Conservation (phyloP, 2,797 vertebrate species). For the Phalanger gymnotis region DNA sequence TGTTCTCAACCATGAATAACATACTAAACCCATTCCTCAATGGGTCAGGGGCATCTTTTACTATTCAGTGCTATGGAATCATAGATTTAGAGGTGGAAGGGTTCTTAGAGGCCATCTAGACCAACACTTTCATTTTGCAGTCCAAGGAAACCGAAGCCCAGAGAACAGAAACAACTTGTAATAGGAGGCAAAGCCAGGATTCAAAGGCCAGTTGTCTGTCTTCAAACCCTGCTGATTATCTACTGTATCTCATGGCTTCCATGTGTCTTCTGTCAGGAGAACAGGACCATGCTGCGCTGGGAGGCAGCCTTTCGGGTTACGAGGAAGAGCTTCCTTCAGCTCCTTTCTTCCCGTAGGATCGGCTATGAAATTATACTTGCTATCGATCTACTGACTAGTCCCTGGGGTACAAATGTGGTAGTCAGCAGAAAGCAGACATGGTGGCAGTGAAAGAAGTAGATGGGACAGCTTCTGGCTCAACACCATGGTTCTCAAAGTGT, state of each 20-base stretch:
- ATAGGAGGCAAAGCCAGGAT: neutral
- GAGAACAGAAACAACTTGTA: neutral
- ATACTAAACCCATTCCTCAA: neutral
- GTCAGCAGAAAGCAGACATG: neutral
- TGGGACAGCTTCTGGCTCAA: neutral
- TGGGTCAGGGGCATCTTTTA: too few relatives aligned
- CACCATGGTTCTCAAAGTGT: too few relatives aligned
- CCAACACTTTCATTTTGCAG: neutral
- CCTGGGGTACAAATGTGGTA: neutral
- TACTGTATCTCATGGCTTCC: too few relatives aligned
- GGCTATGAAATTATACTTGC: neutral
- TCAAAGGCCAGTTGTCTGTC: neutral
- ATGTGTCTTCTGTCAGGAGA: neutral
- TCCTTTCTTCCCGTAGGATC: neutral
- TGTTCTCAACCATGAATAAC: neutral
- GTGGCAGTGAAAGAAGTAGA: neutral
- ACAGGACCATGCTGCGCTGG: neutral
- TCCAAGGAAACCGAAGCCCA: neutral
- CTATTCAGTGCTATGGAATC: neutral
- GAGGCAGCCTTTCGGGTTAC: neutral
- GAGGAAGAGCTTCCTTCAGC: neutral
- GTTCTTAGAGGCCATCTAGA: neutral
- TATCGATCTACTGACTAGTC: neutral
- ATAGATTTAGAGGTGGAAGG: neutral
- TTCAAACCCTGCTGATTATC: neutral